These are phyloP conservation scores for Ptychadena robeensis DNA, from an alignment of 2,797 vertebrate species.

Conservation along the genomic window DNA sequence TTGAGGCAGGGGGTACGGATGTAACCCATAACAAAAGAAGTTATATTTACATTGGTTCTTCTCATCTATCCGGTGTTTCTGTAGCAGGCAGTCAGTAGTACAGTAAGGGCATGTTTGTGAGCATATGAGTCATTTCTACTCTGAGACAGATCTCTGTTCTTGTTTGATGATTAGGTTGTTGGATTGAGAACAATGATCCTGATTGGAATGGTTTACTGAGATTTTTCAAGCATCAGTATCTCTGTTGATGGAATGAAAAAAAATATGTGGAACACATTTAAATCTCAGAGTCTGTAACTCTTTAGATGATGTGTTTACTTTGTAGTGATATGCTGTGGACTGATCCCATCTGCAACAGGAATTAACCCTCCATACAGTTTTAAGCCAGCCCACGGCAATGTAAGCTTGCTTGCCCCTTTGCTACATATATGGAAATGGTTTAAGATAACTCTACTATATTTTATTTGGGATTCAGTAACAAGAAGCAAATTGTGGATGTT, in stretches of 20 bases:
- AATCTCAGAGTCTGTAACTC: background rate
- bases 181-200: conserved; percentile 38
- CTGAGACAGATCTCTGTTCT: conserved; percentile 4
- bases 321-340: background rate
- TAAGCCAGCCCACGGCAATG: too few relatives aligned
- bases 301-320: background rate
- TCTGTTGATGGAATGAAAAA: conserved; percentile 6
- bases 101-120: background rate
- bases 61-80: background rate
- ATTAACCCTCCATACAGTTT: background rate
- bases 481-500: too few relatives aligned
- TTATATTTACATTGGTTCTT: background rate
- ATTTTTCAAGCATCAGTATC: conserved; percentile 26
- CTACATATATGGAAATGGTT: too few relatives aligned
- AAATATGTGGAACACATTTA: conserved; percentile 8
- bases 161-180: conserved; percentile 30
- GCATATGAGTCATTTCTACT: background rate
- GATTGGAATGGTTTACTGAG: conserved; percentile 33
- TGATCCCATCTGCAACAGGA: background rate
- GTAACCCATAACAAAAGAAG: background rate
- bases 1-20: background rate
- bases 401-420: too few relatives aligned
- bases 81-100: background rate
- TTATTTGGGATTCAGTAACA: too few relatives aligned
- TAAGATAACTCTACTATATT: too few relatives aligned